Evolutionary conservation across 1,140 invertebrate genomes (phyloP), one percentile per base, ranked within the genome.

Genomic region (Heliconius hewitsoni): DNA sequence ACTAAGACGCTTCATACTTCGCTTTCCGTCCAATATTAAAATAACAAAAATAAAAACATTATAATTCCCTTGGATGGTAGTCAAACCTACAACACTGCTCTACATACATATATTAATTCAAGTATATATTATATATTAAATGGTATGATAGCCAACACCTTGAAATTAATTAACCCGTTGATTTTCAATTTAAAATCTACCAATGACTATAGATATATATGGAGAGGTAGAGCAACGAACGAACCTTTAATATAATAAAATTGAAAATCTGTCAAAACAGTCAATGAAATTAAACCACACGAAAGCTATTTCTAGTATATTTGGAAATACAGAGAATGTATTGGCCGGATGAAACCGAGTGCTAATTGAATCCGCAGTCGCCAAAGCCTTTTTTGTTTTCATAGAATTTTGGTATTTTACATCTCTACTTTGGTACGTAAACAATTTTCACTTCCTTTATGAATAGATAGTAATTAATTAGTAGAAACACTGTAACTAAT

Each of bases 321-420:
- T 66, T 66, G 60, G 60, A 66, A 66, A 66, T 66, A 66, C 60
- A 66, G 60, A 13, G 60, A 66, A 66, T 27, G 60, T 66, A 66
- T 66, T 66, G 60, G 60, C 60, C 60, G 60, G 23, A 66, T 66
- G 60, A 66, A 66, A 66, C 60, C 60, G 60, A 66, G 60, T 66
- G 60, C 60, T 66, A 66, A 66, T 66, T 66, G 60, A 66, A 66
- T 66, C 60, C 60, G 23, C 60, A 9, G 11, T 27, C 37, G 23
- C 39, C 39, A 50, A 27, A 73, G 50, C 42, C 72, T 73, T 73
- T 73, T 50, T 46, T 73, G 60, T 66, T 66, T 66, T 66, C 60
- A 66, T 66, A 30, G 23, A 66, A 66, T 27, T 66, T 27, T 66
- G 60, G 60, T 16, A 27, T 66, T 66, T 66, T 66, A 66, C 23